Evolutionary conservation across 2,888 invertebrate species (phyloP).

Genomic region (Metopia argyrocephala): DNA sequence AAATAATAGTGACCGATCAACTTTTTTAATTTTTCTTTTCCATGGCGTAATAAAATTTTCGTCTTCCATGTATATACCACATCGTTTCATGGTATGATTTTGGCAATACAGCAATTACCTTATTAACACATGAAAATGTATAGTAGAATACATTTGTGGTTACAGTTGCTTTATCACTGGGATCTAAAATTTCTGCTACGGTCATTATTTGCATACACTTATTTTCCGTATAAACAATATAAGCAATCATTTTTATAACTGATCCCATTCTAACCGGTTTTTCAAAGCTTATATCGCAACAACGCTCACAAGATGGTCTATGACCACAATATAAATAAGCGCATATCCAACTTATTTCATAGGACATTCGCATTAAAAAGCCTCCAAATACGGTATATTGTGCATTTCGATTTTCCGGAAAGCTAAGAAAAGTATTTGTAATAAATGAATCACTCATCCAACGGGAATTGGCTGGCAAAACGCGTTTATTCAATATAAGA

Average conservation of each 20-base stretch:
- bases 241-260: constrained; percentile 84
- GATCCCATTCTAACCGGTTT: constrained; percentile 86
- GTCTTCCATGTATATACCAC: constrained; percentile 81
- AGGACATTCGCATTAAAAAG: constrained; percentile 87
- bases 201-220: constrained; percentile 83
- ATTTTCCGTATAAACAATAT: constrained; percentile 81
- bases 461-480: constrained; percentile 80
- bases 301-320: constrained; percentile 81
- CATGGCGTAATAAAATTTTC: constrained; percentile 80
- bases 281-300: constrained; percentile 86
- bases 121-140: constrained; percentile 81
- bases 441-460: constrained; percentile 83
- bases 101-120: constrained; percentile 81
- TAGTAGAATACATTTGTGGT: constrained; percentile 88
- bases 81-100: constrained; percentile 84
- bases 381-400: constrained; percentile 89
- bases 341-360: constrained; percentile 85
- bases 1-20: not conserved
- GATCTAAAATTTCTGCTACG: constrained; percentile 82
- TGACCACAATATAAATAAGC: constrained; percentile 81
- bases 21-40: constrained; percentile 59
- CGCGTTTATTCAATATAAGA: constrained; percentile 79
- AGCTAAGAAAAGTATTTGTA: constrained; percentile 81
- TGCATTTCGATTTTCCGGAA: constrained; percentile 85
- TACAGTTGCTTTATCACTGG: constrained; percentile 80